phyloP scores from a whole-genome alignment of 2,797 vertebrate genomes.

The Phrynocephalus vlangalii region DNA sequence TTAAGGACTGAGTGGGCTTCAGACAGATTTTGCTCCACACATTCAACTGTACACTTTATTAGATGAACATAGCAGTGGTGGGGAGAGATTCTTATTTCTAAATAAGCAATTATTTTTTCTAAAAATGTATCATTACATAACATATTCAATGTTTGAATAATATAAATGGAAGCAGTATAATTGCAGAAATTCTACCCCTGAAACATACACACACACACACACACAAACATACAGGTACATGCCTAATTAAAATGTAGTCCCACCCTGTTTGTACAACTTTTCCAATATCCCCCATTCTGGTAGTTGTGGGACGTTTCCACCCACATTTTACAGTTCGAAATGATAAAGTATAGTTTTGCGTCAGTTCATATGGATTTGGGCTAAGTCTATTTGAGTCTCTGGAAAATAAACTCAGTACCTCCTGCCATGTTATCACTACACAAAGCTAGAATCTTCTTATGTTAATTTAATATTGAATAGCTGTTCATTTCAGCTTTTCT shows the following conservation, averaged over 20 bases:
- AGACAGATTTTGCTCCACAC: not conserved
- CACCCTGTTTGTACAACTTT: too few species aligned
- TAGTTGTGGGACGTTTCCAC: too few species aligned
- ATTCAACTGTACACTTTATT: not conserved
- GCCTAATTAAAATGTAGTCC: too few species aligned
- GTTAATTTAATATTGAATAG: not conserved
- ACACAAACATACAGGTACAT: too few species aligned
- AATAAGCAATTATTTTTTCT: not conserved
- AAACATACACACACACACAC: too few species aligned
- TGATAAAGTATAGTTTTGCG: too few species aligned
- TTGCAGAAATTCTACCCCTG: not conserved
- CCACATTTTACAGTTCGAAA: too few species aligned
- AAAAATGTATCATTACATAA: not conserved
- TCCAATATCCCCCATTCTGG: too few species aligned
- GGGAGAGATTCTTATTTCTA: not conserved
- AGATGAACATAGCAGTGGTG: not conserved
- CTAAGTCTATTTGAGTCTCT: not conserved
- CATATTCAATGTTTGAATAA: not conserved
- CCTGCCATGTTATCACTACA: too few species aligned
- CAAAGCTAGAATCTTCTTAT: not conserved
- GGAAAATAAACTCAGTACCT: too few species aligned
- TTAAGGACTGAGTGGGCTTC: not conserved
- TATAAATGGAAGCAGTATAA: not conserved
- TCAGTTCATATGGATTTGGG: too few species aligned
- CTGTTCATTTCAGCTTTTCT: not conserved